phyloP scores from a whole-genome alignment of 2,113 vertebrate genomes.

The Odobenus rosmarus region DNA sequence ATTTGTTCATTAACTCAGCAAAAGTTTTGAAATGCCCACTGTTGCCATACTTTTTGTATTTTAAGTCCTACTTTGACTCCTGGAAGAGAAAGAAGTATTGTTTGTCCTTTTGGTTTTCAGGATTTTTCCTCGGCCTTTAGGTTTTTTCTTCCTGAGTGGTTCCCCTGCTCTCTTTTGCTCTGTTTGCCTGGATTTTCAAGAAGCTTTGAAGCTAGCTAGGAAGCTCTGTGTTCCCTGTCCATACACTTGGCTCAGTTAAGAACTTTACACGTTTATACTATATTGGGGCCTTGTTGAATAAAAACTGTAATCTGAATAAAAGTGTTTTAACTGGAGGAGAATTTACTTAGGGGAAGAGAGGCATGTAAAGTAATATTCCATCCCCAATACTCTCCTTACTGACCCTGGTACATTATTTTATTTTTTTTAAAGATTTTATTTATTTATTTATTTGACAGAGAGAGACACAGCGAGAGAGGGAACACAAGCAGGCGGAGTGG shows the following conservation, averaged over 20 bases:
- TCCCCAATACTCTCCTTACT: not conserved
- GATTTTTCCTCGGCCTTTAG: not conserved
- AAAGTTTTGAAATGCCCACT: not conserved
- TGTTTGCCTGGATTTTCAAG: conserved; percentile 4
- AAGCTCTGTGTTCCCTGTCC: not conserved
- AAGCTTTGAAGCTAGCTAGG: not conserved
- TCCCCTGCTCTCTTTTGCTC: not conserved
- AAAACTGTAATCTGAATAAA: conserved; percentile 7
- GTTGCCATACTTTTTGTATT: not conserved
- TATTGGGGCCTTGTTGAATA: not conserved
- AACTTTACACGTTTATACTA: not conserved
- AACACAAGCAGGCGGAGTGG: too few relatives aligned
- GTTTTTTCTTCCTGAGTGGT: not conserved
- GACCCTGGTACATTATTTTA: not conserved
- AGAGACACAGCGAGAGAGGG: too few relatives aligned
- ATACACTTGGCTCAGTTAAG: not conserved
- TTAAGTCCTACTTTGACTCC: not conserved
- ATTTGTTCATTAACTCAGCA: not conserved
- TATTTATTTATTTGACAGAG: too few relatives aligned
- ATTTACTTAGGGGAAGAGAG: conserved; percentile 28
- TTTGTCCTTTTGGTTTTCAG: conserved; percentile 9
- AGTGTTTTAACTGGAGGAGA: conserved; percentile 22
- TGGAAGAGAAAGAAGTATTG: not conserved
- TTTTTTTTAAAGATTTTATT: too few relatives aligned
- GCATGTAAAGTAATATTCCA: not conserved